Evolutionary conservation across 2,113 vertebrate genomes (phyloP), one percentile per base, ranked within the genome.

Genomic region (Apistogramma diplotaenia): DNA sequence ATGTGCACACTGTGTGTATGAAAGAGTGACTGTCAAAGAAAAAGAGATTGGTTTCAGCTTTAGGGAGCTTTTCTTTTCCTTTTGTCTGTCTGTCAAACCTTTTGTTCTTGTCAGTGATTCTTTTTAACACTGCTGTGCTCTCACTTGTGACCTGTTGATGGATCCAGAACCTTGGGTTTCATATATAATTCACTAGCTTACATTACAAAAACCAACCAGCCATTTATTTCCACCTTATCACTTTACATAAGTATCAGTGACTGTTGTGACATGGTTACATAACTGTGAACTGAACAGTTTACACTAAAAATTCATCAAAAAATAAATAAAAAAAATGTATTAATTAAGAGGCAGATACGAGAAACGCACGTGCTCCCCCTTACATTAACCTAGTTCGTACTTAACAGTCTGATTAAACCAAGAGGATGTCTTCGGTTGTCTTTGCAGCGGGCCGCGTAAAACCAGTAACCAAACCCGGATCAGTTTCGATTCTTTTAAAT

Each of bases 401-500:
- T 88, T 90, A 75, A 76, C 53, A 37, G 57, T 83, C 19, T 76
- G 70, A 76, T 74, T 72, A 81, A 78, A 89, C 86, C 58, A 78
- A 85, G 84, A 83, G 78, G 76, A 86, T 70, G 86, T 83, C 91
- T 91, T 84, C 60, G 5, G 27, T 67, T 83, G 85, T 21, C 19
- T 23, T 76, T 8, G 56, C 40, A 37, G 51, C 61, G 16, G 46
- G 70, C 80, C 83, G 78, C 40, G 51, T 86, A 77, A 86, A 88
- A 89, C 75, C 23, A 33, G 94, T 84, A 91, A 95, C 76, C 59
- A 29, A 87, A 94, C 37, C 81, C n/a, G 37, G 85, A 81, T 92
- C 84, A 27, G 80, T 93, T 89, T 91, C 91, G 16, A 75, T 82
- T 85, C 76, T 54, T 67, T 81, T 96, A 4, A 90, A 93, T 94